Evolutionary conservation across 2,113 vertebrate genomes (phyloP), one percentile per base, ranked within the genome.

Genomic region (Cacatua alba): DNA sequence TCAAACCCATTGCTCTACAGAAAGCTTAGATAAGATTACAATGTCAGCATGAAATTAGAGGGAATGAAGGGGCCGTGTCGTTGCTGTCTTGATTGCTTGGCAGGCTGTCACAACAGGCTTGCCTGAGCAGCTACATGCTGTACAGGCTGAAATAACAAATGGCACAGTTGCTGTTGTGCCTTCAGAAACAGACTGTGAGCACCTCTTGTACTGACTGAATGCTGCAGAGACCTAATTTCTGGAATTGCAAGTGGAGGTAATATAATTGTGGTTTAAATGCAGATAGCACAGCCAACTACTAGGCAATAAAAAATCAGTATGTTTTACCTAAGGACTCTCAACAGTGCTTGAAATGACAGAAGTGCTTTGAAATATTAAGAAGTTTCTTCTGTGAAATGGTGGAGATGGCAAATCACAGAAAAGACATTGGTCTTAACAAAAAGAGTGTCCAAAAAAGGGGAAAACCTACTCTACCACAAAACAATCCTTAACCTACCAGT

Each of bases 31-130:
- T 87, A 89, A 95, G 70, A n/a, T 55, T 79, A 62, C 52, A 81
- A 2, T 43, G 51, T 33, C 46, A 53, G 86, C 26, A 39, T 29
- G 64, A 53, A 94, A 55, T 29, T 17, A 31, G n/a, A 44, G 49
- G n/a, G 63, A 53, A 67, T 0, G 0, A 76, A 52, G 70, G 12
- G 51, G 43, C 37, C 0, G 0, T 48, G 31, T n/a, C 0, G 0
- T 28, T 41, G 91, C 39, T 48, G 71, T 26, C 81, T 51, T 29
- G 48, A 7, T 26, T 52, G 33, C 31, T 43, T 39, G 83, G 74
- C 85, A 14, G 18, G 37, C 75, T 80, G 75, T 79, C 46, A 6
- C 1, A 17, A 2, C 6, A 19, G 60, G 25, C 60, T 69, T 71
- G 86, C 83, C 81, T 31, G 62, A 72, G 72, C 46, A 23, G 59